phyloP scores from a whole-genome alignment of 2,888 invertebrate species.

The Cataglyphis rosenhaueri region DNA sequence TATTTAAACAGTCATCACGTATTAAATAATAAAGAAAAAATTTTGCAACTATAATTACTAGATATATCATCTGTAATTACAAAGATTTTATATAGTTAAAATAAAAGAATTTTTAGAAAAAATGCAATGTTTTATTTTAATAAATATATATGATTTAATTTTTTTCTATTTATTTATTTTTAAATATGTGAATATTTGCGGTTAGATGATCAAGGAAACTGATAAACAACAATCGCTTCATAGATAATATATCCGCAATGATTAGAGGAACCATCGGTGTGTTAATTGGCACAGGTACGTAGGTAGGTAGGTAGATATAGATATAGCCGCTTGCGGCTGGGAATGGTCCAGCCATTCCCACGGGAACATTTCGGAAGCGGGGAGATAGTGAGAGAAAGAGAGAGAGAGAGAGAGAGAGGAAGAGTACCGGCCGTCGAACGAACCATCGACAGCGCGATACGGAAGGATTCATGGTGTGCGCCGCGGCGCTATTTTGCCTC shows the following conservation, averaged over 20 bases:
- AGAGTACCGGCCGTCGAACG: constrained; percentile 62
- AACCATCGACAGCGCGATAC: constrained; percentile 79
- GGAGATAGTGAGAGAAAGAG: constrained; percentile 29
- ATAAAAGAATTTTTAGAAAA: not conserved
- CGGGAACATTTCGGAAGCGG: constrained; percentile 31
- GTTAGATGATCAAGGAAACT: not conserved
- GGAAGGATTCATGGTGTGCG: constrained; percentile 78
- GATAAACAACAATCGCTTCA: not conserved
- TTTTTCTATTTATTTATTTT: not conserved
- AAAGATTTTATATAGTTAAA: not conserved
- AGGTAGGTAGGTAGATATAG: not conserved
- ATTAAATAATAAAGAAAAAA: not conserved
- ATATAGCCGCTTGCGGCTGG: constrained; percentile 20
- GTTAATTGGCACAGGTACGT: constrained; percentile 24
- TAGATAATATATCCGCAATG: not conserved
- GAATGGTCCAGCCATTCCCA: constrained; percentile 21
- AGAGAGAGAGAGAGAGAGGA: not conserved
- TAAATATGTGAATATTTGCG: not conserved
- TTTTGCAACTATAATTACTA: not conserved
- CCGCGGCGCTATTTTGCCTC: constrained; percentile 80
- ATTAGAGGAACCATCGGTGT: constrained; percentile 1
- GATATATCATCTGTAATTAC: not conserved
- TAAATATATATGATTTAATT: not conserved
- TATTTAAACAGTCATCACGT: too few relatives aligned
- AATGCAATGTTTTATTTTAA: not conserved